Evolutionary conservation across 2,797 vertebrate species (phyloP).

Genomic region (Remorina albescens): DNA sequence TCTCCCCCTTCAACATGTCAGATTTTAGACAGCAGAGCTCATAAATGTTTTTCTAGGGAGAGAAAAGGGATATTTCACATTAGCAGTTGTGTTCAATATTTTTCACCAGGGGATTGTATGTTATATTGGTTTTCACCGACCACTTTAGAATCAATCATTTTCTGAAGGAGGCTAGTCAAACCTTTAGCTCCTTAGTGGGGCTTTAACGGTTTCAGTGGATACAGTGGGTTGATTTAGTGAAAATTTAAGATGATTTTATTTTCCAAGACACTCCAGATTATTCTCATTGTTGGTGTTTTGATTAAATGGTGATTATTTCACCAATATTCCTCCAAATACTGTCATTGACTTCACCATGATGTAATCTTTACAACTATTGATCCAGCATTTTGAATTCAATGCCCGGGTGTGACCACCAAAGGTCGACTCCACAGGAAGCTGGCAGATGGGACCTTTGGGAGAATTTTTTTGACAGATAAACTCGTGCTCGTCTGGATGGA

Average conservation of each 20-base stretch:
- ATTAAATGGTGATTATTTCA: slow-evolving; percentile 21
- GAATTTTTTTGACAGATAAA: slow-evolving; percentile 52
- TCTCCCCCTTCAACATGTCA: slow-evolving; percentile 74
- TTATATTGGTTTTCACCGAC: slow-evolving; percentile 58
- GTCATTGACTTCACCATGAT: neutral
- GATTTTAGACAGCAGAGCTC: slow-evolving; percentile 61
- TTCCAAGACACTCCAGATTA: neutral
- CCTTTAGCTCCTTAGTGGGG: slow-evolving; percentile 53
- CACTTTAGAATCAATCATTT: slow-evolving; percentile 71
- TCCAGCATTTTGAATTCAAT: slow-evolving; percentile 13
- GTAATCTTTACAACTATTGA: slow-evolving; percentile 26
- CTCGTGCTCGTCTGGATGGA: slow-evolving; percentile 40
- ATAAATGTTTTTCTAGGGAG: slow-evolving; percentile 76
- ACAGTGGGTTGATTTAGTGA: neutral
- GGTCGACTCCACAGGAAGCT: slow-evolving; percentile 8
- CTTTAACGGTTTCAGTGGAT: slow-evolving; percentile 21
- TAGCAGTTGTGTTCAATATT: slow-evolving; percentile 60
- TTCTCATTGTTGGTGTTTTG: neutral
- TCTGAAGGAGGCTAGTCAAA: slow-evolving; percentile 58
- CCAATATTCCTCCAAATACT: slow-evolving; percentile 24
- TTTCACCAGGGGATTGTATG: slow-evolving; percentile 60
- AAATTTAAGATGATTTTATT: neutral
- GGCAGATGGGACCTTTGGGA: slow-evolving; percentile 54
- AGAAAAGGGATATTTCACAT: slow-evolving; percentile 75
- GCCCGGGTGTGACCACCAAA: slow-evolving; percentile 21